Evolutionary conservation across 1,140 invertebrate genomes (phyloP).

Genomic region (Ephestia elutella): DNA sequence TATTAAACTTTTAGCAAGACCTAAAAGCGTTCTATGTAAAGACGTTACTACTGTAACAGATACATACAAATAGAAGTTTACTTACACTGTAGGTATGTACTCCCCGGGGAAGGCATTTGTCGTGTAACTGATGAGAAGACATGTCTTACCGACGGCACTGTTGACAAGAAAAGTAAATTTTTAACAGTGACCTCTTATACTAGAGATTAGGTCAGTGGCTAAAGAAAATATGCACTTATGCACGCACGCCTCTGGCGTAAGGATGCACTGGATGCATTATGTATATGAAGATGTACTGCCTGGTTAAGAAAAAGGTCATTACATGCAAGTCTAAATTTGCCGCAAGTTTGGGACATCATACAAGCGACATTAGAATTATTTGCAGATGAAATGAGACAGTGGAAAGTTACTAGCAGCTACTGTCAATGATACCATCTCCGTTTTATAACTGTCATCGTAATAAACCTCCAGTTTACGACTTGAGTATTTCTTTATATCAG

Average conservation of each 20-base stretch:
- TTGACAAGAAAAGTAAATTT: constrained; percentile 64
- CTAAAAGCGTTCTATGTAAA: too few relatives aligned
- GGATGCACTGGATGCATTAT: neutral
- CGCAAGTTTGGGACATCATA: too few relatives aligned
- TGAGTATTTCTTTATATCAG: neutral
- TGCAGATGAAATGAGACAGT: neutral
- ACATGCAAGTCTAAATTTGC: too few relatives aligned
- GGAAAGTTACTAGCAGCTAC: neutral
- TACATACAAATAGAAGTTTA: constrained; percentile 32
- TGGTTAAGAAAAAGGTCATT: too few relatives aligned
- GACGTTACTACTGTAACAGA: neutral
- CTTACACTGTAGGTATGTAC: constrained; percentile 95
- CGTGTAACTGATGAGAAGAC: constrained; percentile 96
- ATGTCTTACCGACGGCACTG: constrained; percentile 97
- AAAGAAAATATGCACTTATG: constrained; percentile 37
- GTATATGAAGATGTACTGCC: neutral
- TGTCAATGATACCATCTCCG: neutral
- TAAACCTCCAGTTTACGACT: neutral
- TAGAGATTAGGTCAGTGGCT: constrained; percentile 25
- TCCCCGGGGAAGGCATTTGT: constrained; percentile 98
- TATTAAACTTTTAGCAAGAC: too few relatives aligned
- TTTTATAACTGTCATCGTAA: neutral
- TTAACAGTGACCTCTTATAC: constrained; percentile 14
- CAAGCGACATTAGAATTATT: neutral
- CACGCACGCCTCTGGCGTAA: constrained; percentile 29